Evolutionary conservation across 2,113 vertebrate species (phyloP).

Genomic region (Labeo rohita): DNA sequence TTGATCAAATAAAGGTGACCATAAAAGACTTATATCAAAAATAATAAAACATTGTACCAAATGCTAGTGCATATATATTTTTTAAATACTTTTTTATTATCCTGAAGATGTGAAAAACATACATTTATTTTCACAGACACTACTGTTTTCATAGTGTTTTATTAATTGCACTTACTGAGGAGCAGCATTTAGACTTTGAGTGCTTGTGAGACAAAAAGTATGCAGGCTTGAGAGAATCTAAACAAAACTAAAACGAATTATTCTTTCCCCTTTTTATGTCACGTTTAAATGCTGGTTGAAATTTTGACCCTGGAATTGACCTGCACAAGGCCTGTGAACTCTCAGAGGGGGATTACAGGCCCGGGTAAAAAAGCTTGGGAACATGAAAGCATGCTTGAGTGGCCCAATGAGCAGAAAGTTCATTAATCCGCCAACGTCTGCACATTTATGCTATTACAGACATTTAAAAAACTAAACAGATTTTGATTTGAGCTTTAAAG

Average conservation of each 20-base stretch:
- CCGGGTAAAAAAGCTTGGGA: slow-evolving; percentile 61
- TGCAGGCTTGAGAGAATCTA: slow-evolving; percentile 37
- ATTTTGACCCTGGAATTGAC: slow-evolving; percentile 69
- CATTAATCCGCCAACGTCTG: slow-evolving; percentile 58
- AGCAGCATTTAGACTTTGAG: background rate
- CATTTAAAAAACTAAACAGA: background rate
- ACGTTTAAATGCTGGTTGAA: slow-evolving; percentile 63
- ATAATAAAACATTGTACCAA: background rate
- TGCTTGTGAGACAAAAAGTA: slow-evolving; percentile 38
- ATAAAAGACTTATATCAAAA: no score
- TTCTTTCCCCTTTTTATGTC: slow-evolving; percentile 64
- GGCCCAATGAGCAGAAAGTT: slow-evolving; percentile 65
- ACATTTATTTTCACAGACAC: background rate
- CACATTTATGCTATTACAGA: background rate
- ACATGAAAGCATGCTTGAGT: slow-evolving; percentile 72
- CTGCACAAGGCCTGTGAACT: slow-evolving; percentile 61
- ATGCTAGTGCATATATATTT: background rate
- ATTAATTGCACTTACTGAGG: background rate
- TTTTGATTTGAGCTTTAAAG: background rate
- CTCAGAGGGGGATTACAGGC: slow-evolving; percentile 68
- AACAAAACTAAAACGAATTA: slow-evolving; percentile 58
- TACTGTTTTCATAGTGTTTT: background rate
- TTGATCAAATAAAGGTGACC: no score
- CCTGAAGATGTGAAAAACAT: background rate
- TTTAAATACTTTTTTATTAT: background rate